phyloP scores from a whole-genome alignment of 2,113 vertebrate genomes.

The Gobio gobio region DNA sequence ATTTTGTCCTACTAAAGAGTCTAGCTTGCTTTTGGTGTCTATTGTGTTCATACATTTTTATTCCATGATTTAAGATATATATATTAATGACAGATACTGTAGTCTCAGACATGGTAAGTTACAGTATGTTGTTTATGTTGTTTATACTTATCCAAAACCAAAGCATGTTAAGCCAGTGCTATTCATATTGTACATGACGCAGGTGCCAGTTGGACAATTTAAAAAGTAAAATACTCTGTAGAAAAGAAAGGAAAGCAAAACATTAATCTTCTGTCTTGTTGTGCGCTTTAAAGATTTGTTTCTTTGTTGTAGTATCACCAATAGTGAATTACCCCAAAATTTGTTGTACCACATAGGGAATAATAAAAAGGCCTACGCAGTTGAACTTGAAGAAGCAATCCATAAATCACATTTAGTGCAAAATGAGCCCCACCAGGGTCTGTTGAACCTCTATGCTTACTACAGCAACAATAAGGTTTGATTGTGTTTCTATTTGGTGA shows the following conservation, averaged over 20 bases:
- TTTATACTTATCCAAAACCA: not conserved
- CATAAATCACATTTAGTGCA: slow-evolving; percentile 8
- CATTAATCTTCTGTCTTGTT: not conserved
- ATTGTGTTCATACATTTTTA: not conserved
- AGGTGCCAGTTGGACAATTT: not conserved
- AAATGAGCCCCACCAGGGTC: not conserved
- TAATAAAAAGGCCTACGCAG: not conserved
- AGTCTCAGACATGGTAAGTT: not conserved
- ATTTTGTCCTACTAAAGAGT: not conserved
- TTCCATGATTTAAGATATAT: not conserved
- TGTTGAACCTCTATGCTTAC: not conserved
- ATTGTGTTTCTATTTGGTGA: not conserved
- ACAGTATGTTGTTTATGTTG: too few species aligned
- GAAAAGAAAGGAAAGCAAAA: not conserved
- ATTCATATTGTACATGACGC: not conserved
- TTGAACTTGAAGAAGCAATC: slow-evolving; percentile 14
- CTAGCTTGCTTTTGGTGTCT: not conserved
- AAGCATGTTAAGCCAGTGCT: not conserved
- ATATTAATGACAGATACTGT: not conserved
- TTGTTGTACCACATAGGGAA: not conserved
- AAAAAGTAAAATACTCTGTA: not conserved
- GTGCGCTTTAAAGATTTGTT: not conserved
- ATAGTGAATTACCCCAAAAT: not conserved
- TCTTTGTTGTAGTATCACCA: not conserved
- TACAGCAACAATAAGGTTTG: not conserved